These are phyloP conservation scores for Corythaixoides concolor DNA, from an alignment of 2,113 vertebrate genomes.

Conservation along the genomic window DNA sequence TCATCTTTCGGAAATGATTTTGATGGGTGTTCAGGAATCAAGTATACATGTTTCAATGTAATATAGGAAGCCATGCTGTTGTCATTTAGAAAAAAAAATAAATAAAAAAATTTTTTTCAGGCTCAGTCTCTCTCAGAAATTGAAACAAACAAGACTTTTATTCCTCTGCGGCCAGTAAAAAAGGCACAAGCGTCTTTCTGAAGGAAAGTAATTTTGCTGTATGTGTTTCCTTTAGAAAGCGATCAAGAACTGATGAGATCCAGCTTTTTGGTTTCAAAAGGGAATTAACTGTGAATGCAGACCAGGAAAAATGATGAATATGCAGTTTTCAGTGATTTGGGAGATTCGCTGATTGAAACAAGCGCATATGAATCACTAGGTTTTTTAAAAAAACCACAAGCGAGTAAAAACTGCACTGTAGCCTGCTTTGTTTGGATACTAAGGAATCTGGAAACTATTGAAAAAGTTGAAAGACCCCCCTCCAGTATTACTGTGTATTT, in stretches of 20 bases:
- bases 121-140: not conserved
- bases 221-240: not conserved
- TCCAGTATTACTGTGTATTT: not conserved
- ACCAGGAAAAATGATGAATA: not conserved
- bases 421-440: not conserved
- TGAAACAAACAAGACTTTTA: not conserved
- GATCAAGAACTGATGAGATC: not conserved
- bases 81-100: not conserved
- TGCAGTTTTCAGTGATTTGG: not conserved
- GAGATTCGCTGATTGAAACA: not conserved
- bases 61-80: not conserved
- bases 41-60: not conserved
- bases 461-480: not conserved
- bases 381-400: not conserved
- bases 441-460: not conserved
- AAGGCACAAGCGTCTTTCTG: not conserved
- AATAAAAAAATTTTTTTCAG: not conserved
- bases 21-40: not conserved
- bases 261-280: slow-evolving; percentile 1
- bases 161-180: not conserved
- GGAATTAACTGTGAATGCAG: not conserved
- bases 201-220: not conserved
- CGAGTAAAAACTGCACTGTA: not conserved
- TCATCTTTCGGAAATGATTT: not conserved
- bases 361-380: not conserved